Base-by-base conservation (phyloP, 2,113 vertebrate species). In the Etheostoma cragini region DNA sequence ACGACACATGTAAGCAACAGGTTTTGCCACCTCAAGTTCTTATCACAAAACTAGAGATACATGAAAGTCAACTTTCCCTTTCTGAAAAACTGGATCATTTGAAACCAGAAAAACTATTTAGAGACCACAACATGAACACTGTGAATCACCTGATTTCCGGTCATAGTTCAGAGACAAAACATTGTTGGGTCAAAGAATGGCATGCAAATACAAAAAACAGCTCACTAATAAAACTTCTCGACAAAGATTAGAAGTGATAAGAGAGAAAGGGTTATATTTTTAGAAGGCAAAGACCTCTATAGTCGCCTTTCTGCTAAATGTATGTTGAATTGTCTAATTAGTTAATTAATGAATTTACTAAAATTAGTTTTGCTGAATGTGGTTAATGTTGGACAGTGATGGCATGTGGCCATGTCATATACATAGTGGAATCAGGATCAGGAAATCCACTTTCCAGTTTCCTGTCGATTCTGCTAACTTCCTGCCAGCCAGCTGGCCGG, bases 181-280 rank as follows among this genome's bases (percentile, higher is more conserved):
- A 54, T 24, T 50, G 78, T 49, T 75, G 53, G 4, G 22, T 3
- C 26, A 24, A 56, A 46, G 19, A 15, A 24, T 53, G 22, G 83
- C 81, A 53, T 52, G 58, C 1, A 84, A 82, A n/a, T 21, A 15
- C 19, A 45, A 66, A 75, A 50, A 71, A 61, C 24, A 35, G 12
- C 24, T 53, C n/a, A 42, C 52, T 69, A 80, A 70, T 64, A 76
- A 64, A 52, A 64, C 22, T 70, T 17, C 30, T 15, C 61, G 57
- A 33, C 72, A 76, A 80, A 88, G 77, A 86, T 72, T 85, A 78
- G 49, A 45, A 19, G 73, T 80, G 84, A 92, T 88, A 86, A 79
- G 42, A n/a, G 10, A 24, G 33, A 76, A 60, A 58, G 42, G 42
- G 84, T 72, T 75, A 79, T 2, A 38, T 10, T 38, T 38, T 38